These are phyloP conservation scores for Gopherus evgoodei DNA, from an alignment of 2,113 vertebrate species.

Conservation along the genomic window DNA sequence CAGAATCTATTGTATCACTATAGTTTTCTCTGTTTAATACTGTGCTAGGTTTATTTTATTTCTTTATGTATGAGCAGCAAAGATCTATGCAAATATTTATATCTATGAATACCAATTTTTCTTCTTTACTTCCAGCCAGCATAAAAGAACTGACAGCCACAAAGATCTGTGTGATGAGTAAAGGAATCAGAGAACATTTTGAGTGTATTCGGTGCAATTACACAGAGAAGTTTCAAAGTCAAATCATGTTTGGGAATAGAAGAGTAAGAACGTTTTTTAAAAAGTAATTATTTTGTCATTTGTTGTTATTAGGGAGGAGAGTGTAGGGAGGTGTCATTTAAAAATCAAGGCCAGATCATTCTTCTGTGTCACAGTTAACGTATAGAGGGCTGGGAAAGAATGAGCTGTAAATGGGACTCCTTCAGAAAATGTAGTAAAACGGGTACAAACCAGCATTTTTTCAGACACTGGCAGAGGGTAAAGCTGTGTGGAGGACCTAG, in stretches of 20 bases:
- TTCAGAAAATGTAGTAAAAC: not conserved
- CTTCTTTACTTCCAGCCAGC: conserved; percentile 51
- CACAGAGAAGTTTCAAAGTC: conserved; percentile 55
- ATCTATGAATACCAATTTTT: not conserved
- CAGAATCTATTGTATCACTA: not conserved
- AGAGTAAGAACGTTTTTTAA: conserved; percentile 42
- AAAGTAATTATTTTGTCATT: not conserved
- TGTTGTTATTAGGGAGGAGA: not conserved
- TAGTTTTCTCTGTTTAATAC: not conserved
- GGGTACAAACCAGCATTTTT: not conserved
- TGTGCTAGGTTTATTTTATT: not conserved
- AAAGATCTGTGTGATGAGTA: conserved; percentile 59
- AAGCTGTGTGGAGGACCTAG: not conserved
- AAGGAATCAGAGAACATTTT: not conserved
- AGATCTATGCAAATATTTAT: not conserved
- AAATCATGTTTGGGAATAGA: conserved; percentile 31
- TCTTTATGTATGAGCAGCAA: not conserved
- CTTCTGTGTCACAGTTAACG: not conserved
- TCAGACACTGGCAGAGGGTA: not conserved
- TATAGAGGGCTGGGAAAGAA: not conserved
- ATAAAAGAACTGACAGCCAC: conserved; percentile 65
- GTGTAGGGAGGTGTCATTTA: not conserved
- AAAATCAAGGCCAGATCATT: not conserved
- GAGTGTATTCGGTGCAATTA: conserved; percentile 69
- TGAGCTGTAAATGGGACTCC: too few relatives aligned